phyloP scores from a whole-genome alignment of 2,888 invertebrate species.

The Clivina fossor region DNA sequence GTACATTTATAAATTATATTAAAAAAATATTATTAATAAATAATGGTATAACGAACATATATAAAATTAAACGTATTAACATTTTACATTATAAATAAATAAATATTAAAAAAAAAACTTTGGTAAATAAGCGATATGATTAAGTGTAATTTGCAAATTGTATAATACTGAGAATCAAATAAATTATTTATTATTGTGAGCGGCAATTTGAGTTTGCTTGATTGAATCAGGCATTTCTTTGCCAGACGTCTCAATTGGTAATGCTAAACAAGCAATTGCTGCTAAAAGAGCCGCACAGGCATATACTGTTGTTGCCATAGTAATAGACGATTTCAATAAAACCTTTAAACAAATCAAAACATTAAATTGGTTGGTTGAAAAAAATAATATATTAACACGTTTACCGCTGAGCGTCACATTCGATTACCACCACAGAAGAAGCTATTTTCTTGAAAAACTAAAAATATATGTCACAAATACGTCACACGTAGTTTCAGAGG shows the following conservation, averaged over 20 bases:
- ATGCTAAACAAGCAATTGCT: conserved; percentile 71
- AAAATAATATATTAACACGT: too few species aligned
- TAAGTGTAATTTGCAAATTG: conserved; percentile 1
- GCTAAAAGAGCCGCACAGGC: conserved; percentile 75
- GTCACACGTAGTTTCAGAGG: too few species aligned
- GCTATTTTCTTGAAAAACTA: too few species aligned
- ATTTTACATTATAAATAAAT: conserved; percentile 1
- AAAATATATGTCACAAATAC: too few species aligned
- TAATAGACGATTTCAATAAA: conserved; percentile 71
- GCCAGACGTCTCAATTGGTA: conserved; percentile 85
- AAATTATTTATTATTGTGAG: conserved; percentile 14
- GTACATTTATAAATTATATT: not conserved
- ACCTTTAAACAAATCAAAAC: conserved; percentile 66
- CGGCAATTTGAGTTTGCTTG: conserved; percentile 20
- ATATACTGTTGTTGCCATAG: conserved; percentile 75
- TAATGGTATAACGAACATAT: not conserved
- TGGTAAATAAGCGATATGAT: conserved; percentile 18
- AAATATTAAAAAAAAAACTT: conserved; percentile 21
- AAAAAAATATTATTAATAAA: conserved; percentile 4
- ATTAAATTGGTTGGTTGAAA: too few species aligned
- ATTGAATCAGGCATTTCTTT: conserved; percentile 62
- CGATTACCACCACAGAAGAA: too few species aligned
- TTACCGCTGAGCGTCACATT: too few species aligned
- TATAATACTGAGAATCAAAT: not conserved
- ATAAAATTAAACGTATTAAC: too few species aligned